phyloP scores from a whole-genome alignment of 2,888 invertebrate genomes.

The Physocephala rufipes region DNA sequence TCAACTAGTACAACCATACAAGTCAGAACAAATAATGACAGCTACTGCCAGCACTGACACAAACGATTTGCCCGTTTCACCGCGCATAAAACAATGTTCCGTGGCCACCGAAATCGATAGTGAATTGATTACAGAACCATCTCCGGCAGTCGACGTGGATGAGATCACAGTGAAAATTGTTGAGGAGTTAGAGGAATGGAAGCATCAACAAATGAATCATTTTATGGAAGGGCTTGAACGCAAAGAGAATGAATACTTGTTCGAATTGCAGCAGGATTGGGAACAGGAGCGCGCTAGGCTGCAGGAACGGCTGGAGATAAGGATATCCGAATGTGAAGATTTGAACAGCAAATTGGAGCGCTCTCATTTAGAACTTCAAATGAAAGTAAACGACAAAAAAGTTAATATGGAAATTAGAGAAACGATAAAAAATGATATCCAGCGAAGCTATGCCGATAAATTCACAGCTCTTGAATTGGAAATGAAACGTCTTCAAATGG shows the following conservation, averaged over 20 bases:
- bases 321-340: constrained; percentile 40
- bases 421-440: constrained; percentile 34
- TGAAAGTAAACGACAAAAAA: constrained; percentile 28
- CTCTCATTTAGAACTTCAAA: constrained; percentile 31
- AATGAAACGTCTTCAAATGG: constrained; percentile 45
- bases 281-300: constrained; percentile 64
- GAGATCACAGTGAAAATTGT: constrained; percentile 69
- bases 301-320: constrained; percentile 36
- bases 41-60: background rate
- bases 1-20: too few species aligned
- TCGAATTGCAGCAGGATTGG: constrained; percentile 70
- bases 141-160: constrained; percentile 37
- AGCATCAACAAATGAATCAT: constrained; percentile 72
- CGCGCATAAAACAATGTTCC: background rate
- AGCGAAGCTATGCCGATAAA: constrained; percentile 46
- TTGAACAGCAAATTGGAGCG: constrained; percentile 41
- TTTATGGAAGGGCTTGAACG: constrained; percentile 71
- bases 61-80: background rate
- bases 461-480: constrained; percentile 50
- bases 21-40: background rate
- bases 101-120: background rate
- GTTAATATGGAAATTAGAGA: constrained; percentile 29
- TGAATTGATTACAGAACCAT: background rate
- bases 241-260: constrained; percentile 70
- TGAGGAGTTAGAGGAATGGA: constrained; percentile 79